Base-by-base conservation (phyloP, 1,140 invertebrate genomes). In the Fragariocoptes setiger region DNA sequence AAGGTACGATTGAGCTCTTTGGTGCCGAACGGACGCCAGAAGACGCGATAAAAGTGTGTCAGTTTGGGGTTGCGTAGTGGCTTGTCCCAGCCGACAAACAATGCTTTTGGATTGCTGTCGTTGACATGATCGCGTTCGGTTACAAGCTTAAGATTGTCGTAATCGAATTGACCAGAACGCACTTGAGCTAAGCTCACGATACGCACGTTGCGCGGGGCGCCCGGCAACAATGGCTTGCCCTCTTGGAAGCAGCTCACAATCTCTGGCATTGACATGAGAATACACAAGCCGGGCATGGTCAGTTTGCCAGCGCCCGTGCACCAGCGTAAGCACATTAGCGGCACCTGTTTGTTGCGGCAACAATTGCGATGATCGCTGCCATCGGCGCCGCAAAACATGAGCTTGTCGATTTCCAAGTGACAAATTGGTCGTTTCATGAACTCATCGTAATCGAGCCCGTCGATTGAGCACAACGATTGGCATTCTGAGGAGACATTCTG, bases 361-460 rank as follows among this genome's bases (percentile, higher is more conserved):
- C 75, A 79, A 35, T 65, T 65, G 17, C 74, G 25, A 46, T 21
- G 14, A 22, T 35, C 18, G 21, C n/a, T 36, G 37, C 46, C 51
- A 60, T 75, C 74, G 44, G 74, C 71, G 2, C 72, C 73, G 50
- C 75, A 78, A 50, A 69, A 70, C 72, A 79, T 76, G 15, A 78
- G 58, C 50, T 79, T 79, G 54, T 76, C 69, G 49, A 78, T 73
- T 53, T 78, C 74, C 35, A 66, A 62, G 45, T 76, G 67, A 53
- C 75, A 79, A 50, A 74, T 67, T 0, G 71, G 69, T 35, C 66
- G 65, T 54, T 74, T 68, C 50, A 75, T 70, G 21, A 76, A 70
- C 21, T 67, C 65, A 49, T 77, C 72, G 48, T 78, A 73, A 53
- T 77, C 73, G 36, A 78, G 36, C 3, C 40, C 56, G 53, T 72